Conservation (phyloP, 2,797 vertebrate genomes). For the Aplochiton taeniatus region DNA sequence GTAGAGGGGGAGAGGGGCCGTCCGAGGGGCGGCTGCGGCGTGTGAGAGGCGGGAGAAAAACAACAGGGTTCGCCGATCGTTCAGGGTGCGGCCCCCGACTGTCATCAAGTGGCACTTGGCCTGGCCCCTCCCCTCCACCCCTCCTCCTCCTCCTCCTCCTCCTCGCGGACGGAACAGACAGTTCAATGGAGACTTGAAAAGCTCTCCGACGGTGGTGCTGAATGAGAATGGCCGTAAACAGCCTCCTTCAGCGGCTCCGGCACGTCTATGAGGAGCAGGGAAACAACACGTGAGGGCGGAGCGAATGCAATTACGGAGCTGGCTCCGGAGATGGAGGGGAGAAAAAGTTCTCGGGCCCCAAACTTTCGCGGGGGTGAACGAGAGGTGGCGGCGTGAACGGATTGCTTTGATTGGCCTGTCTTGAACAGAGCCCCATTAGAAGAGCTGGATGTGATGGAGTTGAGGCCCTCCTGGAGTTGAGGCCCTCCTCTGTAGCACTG, state of each 20-base stretch:
- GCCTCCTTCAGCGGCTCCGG: slow-evolving; percentile 54
- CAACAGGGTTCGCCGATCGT: slow-evolving; percentile 40
- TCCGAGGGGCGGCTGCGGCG: slow-evolving; percentile 35
- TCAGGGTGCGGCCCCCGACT: slow-evolving; percentile 50
- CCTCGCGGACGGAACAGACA: slow-evolving; percentile 28
- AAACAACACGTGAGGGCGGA: slow-evolving; percentile 32
- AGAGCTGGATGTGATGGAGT: too few species aligned
- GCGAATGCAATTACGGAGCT: slow-evolving; percentile 55
- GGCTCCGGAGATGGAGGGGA: slow-evolving; percentile 46
- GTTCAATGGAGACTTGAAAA: slow-evolving; percentile 50
- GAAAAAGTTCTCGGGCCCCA: slow-evolving; percentile 12
- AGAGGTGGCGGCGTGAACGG: too few species aligned
- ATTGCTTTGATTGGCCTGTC: too few species aligned
- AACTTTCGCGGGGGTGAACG: not conserved
- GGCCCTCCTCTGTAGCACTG: too few species aligned
- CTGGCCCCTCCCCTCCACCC: slow-evolving; percentile 8
- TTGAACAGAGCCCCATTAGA: too few species aligned
- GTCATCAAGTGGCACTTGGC: slow-evolving; percentile 51
- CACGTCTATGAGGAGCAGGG: slow-evolving; percentile 50
- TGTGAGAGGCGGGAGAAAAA: slow-evolving; percentile 46
- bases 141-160: too few species aligned
- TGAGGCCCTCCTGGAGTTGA: too few species aligned
- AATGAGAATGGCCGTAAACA: slow-evolving; percentile 60
- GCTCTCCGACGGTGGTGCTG: slow-evolving; percentile 48
- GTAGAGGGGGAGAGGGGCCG: slow-evolving; percentile 44